phyloP scores from a whole-genome alignment of 1,140 invertebrate species.

The Papilio xuthus region DNA sequence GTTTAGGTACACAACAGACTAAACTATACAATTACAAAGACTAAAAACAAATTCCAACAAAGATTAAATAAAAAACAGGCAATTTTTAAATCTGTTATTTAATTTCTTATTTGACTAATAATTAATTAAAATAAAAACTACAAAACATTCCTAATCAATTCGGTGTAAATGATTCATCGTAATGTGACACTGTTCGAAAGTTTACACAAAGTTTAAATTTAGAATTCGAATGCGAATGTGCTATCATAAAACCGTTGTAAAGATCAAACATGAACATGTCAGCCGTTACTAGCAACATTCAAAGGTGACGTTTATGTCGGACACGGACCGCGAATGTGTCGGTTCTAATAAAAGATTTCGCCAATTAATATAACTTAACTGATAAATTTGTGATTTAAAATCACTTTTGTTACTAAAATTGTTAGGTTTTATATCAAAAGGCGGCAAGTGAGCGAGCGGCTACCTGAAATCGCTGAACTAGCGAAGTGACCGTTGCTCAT shows the following conservation, averaged over 20 bases:
- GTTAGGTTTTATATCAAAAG: too few species aligned
- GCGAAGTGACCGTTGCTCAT: too few species aligned
- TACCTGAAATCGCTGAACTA: too few species aligned
- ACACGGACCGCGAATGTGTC: conserved; percentile 3
- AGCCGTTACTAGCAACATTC: conserved; percentile 29
- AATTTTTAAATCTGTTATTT: not conserved
- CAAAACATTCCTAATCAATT: not conserved
- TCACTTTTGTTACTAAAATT: too few species aligned
- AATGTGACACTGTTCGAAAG: conserved; percentile 17
- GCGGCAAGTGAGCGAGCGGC: too few species aligned
- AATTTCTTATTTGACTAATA: too few species aligned
- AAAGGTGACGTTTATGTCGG: conserved; percentile 31
- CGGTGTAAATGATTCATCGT: conserved; percentile 5
- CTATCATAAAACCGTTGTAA: conserved; percentile 33
- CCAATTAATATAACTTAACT: not conserved
- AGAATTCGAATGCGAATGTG: conserved; percentile 13
- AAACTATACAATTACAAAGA: conserved; percentile 20
- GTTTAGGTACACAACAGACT: conserved; percentile 30
- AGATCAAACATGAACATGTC: conserved; percentile 36
- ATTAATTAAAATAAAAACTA: too few species aligned
- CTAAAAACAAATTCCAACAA: conserved; percentile 7
- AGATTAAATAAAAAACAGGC: not conserved
- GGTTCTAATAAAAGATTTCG: conserved; percentile 11
- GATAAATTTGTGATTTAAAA: conserved; percentile 5
- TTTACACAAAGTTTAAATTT: conserved; percentile 26